Conservation (phyloP, 53 echinoderm and acorn worm genomes). For the Actinopyga echinites region DNA sequence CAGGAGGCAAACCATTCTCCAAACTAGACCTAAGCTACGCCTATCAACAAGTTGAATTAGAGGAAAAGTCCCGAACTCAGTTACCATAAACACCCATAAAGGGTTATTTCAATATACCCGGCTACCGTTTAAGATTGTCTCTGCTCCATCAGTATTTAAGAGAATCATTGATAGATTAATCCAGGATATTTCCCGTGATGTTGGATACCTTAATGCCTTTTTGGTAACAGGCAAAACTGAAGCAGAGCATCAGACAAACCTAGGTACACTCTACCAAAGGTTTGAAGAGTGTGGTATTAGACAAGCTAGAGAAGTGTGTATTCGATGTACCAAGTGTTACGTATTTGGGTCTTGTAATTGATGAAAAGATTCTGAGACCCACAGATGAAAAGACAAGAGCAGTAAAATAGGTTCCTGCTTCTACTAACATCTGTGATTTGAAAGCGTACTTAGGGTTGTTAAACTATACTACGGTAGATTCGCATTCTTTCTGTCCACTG, state of each 20-base stretch:
- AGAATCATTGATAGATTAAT: conserved; percentile 40
- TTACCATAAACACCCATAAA: conserved; percentile 40
- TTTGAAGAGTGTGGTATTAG: conserved; percentile 50
- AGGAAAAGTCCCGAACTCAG: conserved; percentile 13
- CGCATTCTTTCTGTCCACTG: conserved; percentile 37
- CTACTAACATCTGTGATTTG: conserved; percentile 49
- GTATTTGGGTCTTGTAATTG: conserved; percentile 25
- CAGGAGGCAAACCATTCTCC: conserved; percentile 45
- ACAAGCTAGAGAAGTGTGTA: conserved; percentile 44
- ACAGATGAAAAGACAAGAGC: conserved; percentile 39
- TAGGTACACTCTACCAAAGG: conserved; percentile 19
- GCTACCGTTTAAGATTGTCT: conserved; percentile 47
- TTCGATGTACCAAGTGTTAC: conserved; percentile 28
- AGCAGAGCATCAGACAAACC: conserved; percentile 41
- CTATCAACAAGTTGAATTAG: conserved; percentile 51
- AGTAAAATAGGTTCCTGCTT: conserved; percentile 41
- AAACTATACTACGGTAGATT: conserved; percentile 66
- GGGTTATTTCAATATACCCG: conserved; percentile 53
- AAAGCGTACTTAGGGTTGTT: conserved; percentile 54
- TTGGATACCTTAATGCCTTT: conserved; percentile 59
- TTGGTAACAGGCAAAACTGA: conserved; percentile 40
- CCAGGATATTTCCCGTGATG: conserved; percentile 43
- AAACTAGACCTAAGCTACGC: conserved; percentile 60
- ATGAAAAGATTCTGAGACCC: conserved; percentile 45
- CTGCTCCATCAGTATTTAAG: conserved; percentile 51